Base-by-base conservation (phyloP, 2,113 vertebrate genomes). In the Proterorhinus semilunaris region DNA sequence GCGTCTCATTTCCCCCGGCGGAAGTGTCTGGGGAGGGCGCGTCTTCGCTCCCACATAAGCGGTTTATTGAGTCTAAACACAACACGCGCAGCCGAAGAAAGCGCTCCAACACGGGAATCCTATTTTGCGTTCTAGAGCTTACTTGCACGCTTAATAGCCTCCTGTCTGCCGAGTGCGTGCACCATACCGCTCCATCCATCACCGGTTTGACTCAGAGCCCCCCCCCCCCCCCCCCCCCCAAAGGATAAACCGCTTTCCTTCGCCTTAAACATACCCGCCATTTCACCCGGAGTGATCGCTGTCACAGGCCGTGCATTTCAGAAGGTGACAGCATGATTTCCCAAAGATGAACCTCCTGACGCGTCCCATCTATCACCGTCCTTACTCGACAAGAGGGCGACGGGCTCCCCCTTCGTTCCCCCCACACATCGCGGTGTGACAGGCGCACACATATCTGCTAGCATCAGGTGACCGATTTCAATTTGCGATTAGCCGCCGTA, bases 401-500 rank as follows among this genome's bases (percentile, higher is more conserved):
- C 51, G 6, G 6, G 21, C 12, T 13, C 74, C 45, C 54, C 59
- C 13, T 78, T 54, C 66, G 53, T 46, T 42, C 61, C 62, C 76
- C n/a, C 48, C 50, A 68, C 50, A 68, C 68, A 8, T 48, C 4
- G 50, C 10, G 57, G 42, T 11, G 8, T 54, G 63, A 58, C 43
- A 53, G 63, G 59, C 78, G 62, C 70, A 65, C 66, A 69, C 16
- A 47, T 71, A 61, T 68, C 42, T 12, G 21, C 10, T 53, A 21
- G 74, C 53, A 55, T 17, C 68, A 1, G 57, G 42, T 15, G 74
- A 16, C 61, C 66, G 70, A 71, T 79, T 62, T 81, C 53, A 84
- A 62, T 74, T 62, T 76, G 58, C 73, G 70, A 84, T 81, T 53
- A 79, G 27, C 10, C 61, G 36, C 1, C 43, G 2, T 1, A 10